Evolutionary conservation across 1,140 invertebrate genomes (phyloP), one percentile per base, ranked within the genome.

Genomic region (Meloidogyne chitwoodi): DNA sequence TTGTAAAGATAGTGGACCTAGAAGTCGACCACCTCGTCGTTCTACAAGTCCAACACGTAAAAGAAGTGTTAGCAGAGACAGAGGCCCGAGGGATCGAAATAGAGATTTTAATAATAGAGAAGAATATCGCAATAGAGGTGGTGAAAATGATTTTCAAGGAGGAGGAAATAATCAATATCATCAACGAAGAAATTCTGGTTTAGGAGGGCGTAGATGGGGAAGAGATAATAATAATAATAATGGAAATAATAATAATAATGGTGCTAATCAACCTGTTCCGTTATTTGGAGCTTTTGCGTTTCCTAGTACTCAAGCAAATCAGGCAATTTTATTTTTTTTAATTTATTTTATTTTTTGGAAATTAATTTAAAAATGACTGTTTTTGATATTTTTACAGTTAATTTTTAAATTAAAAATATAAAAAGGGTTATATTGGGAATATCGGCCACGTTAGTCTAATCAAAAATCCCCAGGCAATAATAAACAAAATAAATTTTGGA

Each of bases 261-360:
- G 4, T 48, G 16, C 44, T 19, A 14, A 48, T 48, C 44, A 48
- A 48, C 44, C 44, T 48, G 44, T 56, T 16, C 41, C 68, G 22
- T 34, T 29, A 34, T 72, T 72, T 29, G 70, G 70, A 27, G 70
- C 70, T n/a, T 72, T 72, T 72, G 61, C 70, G 3, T 72, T 72
- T 64, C 70, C 70, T n/a, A 63, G 56, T 14, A 72, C 38, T 14
- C 70, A 72, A 14, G 44, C 44, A 12, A 72, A 56, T 29, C 61
- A 56, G 38, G 70, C n/a, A n/a, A n/a, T n/a, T n/a, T n/a, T n/a
- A n/a, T n/a, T n/a, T 72, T n/a, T 26, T 29, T 71, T 71, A 31
- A 68, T 67, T 27, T 26, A 67, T 22, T 22, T 27, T 44, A 19
- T 16, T n/a, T 10, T 12, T 41, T 41, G 11, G 16, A 41, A 41